Percentiles rank a stretch among this genome's conserved stretches.
These are phyloP conservation scores for Platycheirus albimanus DNA, from an alignment of 2,888 invertebrate genomes.

Conservation along the genomic window DNA sequence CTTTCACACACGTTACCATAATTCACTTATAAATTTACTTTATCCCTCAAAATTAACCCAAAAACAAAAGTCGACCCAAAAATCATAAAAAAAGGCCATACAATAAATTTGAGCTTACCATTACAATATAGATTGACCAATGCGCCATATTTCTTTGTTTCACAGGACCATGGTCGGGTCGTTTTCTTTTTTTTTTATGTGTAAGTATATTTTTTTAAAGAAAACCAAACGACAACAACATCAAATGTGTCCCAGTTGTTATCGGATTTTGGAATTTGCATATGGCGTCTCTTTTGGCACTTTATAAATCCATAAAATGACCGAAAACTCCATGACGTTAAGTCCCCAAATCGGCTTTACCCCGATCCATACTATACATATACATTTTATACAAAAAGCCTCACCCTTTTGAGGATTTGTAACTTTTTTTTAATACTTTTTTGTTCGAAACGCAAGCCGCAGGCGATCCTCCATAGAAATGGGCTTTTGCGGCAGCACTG, in stretches of 20 bases:
- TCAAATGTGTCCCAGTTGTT: conserved; percentile 74
- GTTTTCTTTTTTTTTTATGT: background rate
- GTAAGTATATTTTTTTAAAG: background rate
- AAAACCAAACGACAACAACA: conserved; percentile 66
- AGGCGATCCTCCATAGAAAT: conserved; percentile 70
- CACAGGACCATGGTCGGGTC: background rate
- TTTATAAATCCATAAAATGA: conserved; percentile 75
- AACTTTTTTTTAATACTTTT: conserved; percentile 6
- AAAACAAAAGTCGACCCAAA: conserved; percentile 56
- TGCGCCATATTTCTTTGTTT: conserved; percentile 57
- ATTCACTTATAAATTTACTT: conserved; percentile 71
- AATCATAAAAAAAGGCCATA: conserved; percentile 1
- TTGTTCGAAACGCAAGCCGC: conserved; percentile 62
- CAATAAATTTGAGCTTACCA: conserved; percentile 50
- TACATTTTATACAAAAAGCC: conserved; percentile 20
- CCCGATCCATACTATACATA: conserved; percentile 56
- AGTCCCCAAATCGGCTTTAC: conserved; percentile 73
- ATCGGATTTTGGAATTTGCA: conserved; percentile 73
- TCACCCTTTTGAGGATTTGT: conserved; percentile 33
- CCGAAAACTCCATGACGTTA: conserved; percentile 74
- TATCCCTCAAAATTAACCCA: conserved; percentile 69
- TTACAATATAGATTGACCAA: conserved; percentile 65
- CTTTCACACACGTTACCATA: conserved; percentile 46
- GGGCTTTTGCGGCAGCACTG: conserved; percentile 68
- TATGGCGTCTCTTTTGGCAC: conserved; percentile 74